Base-by-base conservation (phyloP, 2,113 vertebrate genomes). In the Polypterus senegalus region DNA sequence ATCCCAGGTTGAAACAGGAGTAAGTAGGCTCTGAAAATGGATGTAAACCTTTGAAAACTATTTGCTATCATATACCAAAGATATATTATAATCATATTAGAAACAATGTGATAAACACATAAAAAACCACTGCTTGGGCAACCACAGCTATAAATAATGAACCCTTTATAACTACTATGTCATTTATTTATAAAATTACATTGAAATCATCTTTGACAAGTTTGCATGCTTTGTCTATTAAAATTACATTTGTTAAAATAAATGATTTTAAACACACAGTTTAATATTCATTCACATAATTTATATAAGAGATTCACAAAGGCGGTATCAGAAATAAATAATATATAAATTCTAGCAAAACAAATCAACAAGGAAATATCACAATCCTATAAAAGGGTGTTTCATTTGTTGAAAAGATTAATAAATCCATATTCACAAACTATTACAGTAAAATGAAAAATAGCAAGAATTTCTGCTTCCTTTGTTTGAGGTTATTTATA, bases 181-280 rank as follows among this genome's bases (percentile, higher is more conserved):
- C 27, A 27, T 27, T 27, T 27, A 27, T 27, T 27, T 58, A 58
- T 43, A 58, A 58, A 58, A 58, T 58, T 43, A 27, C 6, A 58
- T 58, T 58, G 44, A 27, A 45, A 45, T 45, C 8, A 5, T 43
- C 7, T 27, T 27, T 27, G 27, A 58, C 5, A 55, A 66, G 67
- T 65, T 67, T 64, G 73, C 71, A 72, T 81, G 83, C 81, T 86
- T 83, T 83, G 67, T 73, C 72, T 74, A 76, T 75, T 82, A 77
- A 75, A 82, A 78, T 81, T 86, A 84, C 84, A 67, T 73, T 71
- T 74, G 77, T 75, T 82, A 77, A 75, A 82, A 78, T 81, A 83
- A 71, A 71, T 75, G 72, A 47, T 74, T 63, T 71, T 60, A 56
- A 60, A 72, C 68, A 65, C 61, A 63, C 65, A 65, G 77, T 71